These are phyloP conservation scores for Lichenostomus cassidix DNA, from an alignment of 2,113 vertebrate species.

Conservation along the genomic window DNA sequence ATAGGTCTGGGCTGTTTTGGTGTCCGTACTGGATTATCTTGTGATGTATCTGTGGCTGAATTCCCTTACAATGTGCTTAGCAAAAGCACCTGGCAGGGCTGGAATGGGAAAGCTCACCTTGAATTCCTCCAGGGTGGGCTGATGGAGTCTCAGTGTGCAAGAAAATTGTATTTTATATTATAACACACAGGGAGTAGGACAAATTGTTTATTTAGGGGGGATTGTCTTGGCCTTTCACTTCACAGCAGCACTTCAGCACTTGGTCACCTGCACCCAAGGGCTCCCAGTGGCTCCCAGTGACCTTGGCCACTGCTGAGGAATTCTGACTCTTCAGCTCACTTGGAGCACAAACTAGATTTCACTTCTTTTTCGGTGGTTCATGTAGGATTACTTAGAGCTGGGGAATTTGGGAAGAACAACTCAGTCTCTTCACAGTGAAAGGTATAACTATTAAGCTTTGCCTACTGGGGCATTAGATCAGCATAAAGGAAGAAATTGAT, in stretches of 20 bases:
- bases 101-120: neutral
- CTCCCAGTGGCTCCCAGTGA: neutral
- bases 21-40: neutral
- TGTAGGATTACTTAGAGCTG: neutral
- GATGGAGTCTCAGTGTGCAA: neutral
- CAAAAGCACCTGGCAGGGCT: neutral
- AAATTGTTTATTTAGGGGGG: neutral
- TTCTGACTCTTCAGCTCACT: neutral
- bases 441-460: neutral
- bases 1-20: neutral
- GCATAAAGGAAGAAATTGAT: neutral
- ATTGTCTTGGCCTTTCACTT: neutral
- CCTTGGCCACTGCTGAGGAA: neutral
- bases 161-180: neutral
- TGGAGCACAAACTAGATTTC: neutral
- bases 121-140: neutral
- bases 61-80: neutral
- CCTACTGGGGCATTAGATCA: neutral
- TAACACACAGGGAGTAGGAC: neutral
- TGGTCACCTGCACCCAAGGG: neutral
- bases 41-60: neutral
- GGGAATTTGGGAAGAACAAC: neutral
- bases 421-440: neutral
- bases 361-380: neutral
- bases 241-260: neutral